Evolutionary conservation across 2,113 vertebrate genomes (phyloP).

Genomic region (Crypturellus undulatus): DNA sequence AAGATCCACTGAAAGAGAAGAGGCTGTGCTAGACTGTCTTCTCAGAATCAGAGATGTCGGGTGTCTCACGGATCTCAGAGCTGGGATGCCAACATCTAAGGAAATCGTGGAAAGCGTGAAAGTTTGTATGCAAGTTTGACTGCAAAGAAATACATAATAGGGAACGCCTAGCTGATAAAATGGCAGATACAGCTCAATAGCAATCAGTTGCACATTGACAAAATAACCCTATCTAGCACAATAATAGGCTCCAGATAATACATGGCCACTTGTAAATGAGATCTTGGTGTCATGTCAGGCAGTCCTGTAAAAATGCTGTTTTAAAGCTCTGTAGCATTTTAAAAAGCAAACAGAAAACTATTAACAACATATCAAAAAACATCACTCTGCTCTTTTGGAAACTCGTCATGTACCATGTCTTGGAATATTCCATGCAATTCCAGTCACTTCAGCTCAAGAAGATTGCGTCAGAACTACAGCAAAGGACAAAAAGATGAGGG

Average conservation of each 20-base stretch:
- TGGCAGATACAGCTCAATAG: background rate
- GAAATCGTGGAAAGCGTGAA: background rate
- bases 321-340: background rate
- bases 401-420: rapidly evolving
- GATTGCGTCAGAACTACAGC: background rate
- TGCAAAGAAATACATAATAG: background rate
- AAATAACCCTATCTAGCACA: background rate
- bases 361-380: background rate
- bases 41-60: background rate
- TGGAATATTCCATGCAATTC: background rate
- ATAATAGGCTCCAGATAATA: background rate
- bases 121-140: background rate
- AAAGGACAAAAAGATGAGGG: background rate
- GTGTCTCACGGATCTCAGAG: background rate
- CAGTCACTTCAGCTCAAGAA: background rate
- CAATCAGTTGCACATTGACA: background rate
- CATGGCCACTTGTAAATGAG: background rate
- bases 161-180: background rate
- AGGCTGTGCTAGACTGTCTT: background rate
- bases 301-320: background rate
- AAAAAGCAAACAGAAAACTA: background rate
- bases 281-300: background rate
- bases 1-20: background rate
- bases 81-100: background rate
- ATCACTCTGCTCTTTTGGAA: rapidly evolving